These are phyloP conservation scores for Xenus cinereus DNA, from an alignment of 2,113 vertebrate genomes.

Conservation along the genomic window DNA sequence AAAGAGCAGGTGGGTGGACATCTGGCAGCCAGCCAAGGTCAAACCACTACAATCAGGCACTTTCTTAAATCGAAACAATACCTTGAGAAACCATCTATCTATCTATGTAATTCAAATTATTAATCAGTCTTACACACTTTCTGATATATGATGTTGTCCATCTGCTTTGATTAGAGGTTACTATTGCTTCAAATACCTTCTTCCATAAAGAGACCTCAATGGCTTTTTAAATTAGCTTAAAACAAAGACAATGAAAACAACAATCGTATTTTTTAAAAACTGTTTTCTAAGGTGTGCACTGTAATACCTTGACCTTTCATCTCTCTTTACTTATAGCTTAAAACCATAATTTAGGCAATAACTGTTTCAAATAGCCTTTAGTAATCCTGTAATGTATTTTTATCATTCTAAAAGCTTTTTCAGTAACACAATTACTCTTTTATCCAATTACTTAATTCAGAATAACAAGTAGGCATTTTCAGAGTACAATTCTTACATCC, in stretches of 20 bases:
- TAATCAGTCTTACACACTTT: background rate
- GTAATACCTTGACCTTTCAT: background rate
- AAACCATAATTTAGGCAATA: background rate
- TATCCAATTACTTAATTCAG: background rate
- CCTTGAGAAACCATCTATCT: background rate
- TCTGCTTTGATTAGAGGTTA: background rate
- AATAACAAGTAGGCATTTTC: background rate
- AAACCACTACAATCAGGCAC: background rate
- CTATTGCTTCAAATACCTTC: background rate
- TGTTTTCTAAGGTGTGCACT: background rate
- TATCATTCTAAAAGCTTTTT: background rate
- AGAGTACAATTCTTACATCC: background rate
- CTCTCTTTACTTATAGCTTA: background rate
- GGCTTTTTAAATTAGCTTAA: background rate
- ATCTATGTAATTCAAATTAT: background rate
- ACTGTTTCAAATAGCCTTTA: background rate
- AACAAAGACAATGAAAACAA: background rate
- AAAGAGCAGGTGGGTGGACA: background rate
- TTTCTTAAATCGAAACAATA: background rate
- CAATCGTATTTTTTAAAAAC: background rate
- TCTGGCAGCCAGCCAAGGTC: background rate
- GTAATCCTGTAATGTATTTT: background rate
- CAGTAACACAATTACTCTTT: background rate
- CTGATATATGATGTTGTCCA: background rate
- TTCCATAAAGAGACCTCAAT: background rate